phyloP scores from a whole-genome alignment of 2,888 invertebrate genomes.

The Sericinus montela region DNA sequence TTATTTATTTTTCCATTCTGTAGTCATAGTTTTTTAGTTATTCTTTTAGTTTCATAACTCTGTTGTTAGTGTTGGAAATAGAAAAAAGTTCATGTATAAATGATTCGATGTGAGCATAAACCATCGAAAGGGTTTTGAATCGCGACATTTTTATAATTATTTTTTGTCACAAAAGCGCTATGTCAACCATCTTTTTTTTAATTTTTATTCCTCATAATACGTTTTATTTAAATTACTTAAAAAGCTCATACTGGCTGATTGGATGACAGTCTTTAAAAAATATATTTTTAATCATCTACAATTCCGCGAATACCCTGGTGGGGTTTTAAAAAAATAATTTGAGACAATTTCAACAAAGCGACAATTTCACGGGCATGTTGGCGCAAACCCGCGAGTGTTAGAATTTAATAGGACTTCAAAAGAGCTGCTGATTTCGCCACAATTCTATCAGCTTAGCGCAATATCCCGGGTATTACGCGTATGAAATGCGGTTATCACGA shows the following conservation, averaged over 20 bases:
- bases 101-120: no score
- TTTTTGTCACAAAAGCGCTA: no score
- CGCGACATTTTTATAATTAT: no score
- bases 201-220: no score
- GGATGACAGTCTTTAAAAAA: not conserved
- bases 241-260: no score
- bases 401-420: conserved; percentile 79
- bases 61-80: no score
- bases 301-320: conserved; percentile 33
- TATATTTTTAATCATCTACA: conserved; percentile 2
- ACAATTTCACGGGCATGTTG: conserved; percentile 74
- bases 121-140: no score
- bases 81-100: no score
- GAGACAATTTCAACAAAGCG: conserved; percentile 69
- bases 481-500: conserved; percentile 75
- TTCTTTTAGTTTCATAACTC: no score
- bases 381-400: conserved; percentile 72
- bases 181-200: no score
- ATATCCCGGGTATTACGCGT: conserved; percentile 74
- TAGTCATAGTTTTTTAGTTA: no score
- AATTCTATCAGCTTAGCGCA: conserved; percentile 78
- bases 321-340: conserved; percentile 55
- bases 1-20: not conserved
- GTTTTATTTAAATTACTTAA: no score
- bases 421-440: conserved; percentile 75